Evolutionary conservation across 2,113 vertebrate species (phyloP), one percentile per base, ranked within the genome.

Genomic region (Pseudolaguvia tuberculata): DNA sequence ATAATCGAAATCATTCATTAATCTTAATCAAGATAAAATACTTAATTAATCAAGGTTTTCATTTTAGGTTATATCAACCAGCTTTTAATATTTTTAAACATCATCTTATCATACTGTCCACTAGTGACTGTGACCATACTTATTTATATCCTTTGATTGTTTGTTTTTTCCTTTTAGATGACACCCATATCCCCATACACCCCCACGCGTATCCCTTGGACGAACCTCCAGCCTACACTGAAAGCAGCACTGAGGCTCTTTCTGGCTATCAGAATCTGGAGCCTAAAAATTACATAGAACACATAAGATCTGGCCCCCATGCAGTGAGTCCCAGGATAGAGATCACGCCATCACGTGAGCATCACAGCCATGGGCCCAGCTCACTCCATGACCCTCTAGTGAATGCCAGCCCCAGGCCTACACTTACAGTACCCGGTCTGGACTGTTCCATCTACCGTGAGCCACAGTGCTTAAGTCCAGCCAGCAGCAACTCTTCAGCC

Each of bases 401-500:
- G 78, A 93, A 93, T 83, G 82, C 90, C 85, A 92, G 92, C 89
- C 94, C 95, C 27, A 87, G 95, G 86, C 91, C 95, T 88, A 96
- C 95, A 42, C 90, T 99, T 88, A 93, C 94, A 0, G 96, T 99
- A 80, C 96, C 96, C 0, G 95, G 95, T 83, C 93, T 94, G 83
- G 95, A 98, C 23, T 87, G 72, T 82, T 82, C 86, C 0, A 86
- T 88, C 86, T 98, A 97, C 88, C 92, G 97, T 73, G 96, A 98
- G 87, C 93, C 96, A 63, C 93, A 92, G 92, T 99, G 96, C 92
- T 88, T 98, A 91, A 99, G 97, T 86, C 97, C 97, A 1, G 95
- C 94, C 87, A 98, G 96, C 90, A 98, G 96, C 86, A 96, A 94
- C 86, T 99, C 97, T 76, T 99, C 97, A 88, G 91, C 96, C 92